Conservation (phyloP, 2,113 vertebrate species). For the Trematocara macrostoma region DNA sequence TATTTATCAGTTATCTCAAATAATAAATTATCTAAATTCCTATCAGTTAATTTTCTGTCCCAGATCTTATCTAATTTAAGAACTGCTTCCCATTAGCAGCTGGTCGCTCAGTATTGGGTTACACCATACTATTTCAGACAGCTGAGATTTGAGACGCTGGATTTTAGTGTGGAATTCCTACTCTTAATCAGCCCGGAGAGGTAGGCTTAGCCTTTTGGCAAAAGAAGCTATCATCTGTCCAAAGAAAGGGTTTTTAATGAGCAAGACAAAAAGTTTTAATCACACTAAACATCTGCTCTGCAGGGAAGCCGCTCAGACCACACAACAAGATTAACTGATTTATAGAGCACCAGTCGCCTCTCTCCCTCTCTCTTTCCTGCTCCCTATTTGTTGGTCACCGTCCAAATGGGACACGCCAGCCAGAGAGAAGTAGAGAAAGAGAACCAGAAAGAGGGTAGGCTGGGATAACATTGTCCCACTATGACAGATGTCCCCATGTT, state of each 20-base stretch:
- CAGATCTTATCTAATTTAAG: not conserved
- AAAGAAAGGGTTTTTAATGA: constrained; percentile 38
- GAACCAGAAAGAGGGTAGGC: constrained; percentile 12
- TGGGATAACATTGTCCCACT: constrained; percentile 30
- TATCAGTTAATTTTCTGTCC: not conserved
- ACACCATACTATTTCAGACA: not conserved
- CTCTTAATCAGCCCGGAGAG: constrained; percentile 1
- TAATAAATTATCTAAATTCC: not conserved
- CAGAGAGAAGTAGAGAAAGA: constrained; percentile 15
- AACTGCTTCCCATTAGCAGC: not conserved
- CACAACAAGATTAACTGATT: constrained; percentile 39
- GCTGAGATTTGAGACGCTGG: not conserved
- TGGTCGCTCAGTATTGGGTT: not conserved
- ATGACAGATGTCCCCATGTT: constrained; percentile 60
- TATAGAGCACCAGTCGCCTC: not conserved
- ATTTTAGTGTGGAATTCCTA: not conserved
- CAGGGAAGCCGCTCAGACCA: constrained; percentile 18
- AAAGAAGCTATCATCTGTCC: constrained; percentile 34
- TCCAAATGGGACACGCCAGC: constrained; percentile 38
- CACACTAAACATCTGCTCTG: constrained; percentile 54
- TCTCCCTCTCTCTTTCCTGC: not conserved
- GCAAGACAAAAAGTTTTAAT: constrained; percentile 51
- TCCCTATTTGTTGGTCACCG: constrained; percentile 6
- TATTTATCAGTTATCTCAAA: not conserved
- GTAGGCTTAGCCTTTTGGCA: constrained; percentile 17